Evolutionary conservation across 2,797 vertebrate species (phyloP).

Genomic region (Acrossocheilus wenchowensis): DNA sequence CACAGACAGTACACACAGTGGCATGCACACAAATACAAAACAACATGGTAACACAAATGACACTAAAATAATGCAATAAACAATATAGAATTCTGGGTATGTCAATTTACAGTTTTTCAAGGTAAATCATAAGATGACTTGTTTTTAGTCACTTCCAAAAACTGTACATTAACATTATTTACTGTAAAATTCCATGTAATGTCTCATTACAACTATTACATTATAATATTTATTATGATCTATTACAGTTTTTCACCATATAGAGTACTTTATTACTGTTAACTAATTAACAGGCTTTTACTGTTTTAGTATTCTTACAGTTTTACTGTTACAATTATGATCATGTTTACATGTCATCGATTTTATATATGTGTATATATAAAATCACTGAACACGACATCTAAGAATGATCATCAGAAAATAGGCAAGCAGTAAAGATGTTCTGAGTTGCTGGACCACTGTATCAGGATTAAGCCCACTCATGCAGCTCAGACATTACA

Average conservation of each 20-base stretch:
- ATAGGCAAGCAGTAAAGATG: not conserved
- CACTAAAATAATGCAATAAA: not conserved
- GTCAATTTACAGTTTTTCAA: not conserved
- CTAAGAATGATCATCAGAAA: not conserved
- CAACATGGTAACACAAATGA: not conserved
- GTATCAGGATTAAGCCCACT: slow-evolving; percentile 2
- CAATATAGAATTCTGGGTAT: not conserved
- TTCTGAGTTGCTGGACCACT: not conserved
- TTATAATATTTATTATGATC: not conserved
- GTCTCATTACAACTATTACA: not conserved
- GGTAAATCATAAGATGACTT: not conserved
- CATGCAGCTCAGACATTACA: not conserved
- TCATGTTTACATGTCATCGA: not conserved
- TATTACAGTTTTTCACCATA: not conserved
- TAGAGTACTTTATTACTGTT: not conserved
- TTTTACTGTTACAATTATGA: too few species aligned
- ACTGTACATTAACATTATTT: not conserved
- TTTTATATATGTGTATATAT: too few species aligned
- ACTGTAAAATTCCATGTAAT: not conserved
- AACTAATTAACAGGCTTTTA: not conserved
- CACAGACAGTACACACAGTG: not conserved
- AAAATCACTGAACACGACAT: not conserved
- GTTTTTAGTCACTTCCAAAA: not conserved
- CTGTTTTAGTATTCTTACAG: too few species aligned
- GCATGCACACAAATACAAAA: not conserved